phyloP scores from a whole-genome alignment of 2,888 invertebrate species.

The Trachelus troglodyta region DNA sequence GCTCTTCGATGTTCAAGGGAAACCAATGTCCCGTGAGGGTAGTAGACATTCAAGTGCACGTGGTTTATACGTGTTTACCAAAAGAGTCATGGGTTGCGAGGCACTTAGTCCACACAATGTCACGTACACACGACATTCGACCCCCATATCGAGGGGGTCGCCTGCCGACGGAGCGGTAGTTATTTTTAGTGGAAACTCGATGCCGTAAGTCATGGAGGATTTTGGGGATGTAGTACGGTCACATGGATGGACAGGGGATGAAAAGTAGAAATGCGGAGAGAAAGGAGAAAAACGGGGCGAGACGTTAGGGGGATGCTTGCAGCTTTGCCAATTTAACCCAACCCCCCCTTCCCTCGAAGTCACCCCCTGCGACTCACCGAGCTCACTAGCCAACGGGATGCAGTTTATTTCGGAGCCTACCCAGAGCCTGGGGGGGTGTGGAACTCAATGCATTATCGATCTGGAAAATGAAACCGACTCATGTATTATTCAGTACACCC shows the following conservation, averaged over 20 bases:
- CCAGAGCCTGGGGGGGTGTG: conserved; percentile 21
- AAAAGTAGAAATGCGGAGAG: neutral
- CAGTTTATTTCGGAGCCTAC: conserved; percentile 44
- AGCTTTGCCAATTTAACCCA: neutral
- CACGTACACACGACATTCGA: conserved; percentile 36
- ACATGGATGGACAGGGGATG: conserved; percentile 2
- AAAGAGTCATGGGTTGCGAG: conserved; percentile 5
- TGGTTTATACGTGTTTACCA: neutral
- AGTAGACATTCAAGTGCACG: neutral
- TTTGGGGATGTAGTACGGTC: conserved; percentile 29
- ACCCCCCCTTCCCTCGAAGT: neutral
- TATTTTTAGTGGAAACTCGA: conserved; percentile 43
- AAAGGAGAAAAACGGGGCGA: neutral
- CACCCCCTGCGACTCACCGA: neutral
- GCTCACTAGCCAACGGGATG: conserved; percentile 17
- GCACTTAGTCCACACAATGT: conserved; percentile 33
- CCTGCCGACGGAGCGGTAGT: conserved; percentile 29
- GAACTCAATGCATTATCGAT: conserved; percentile 38
- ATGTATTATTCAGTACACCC: conserved; percentile 44
- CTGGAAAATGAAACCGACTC: conserved; percentile 48
- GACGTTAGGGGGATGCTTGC: neutral
- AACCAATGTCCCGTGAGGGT: neutral
- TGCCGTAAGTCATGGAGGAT: conserved; percentile 46
- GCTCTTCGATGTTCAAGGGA: neutral
- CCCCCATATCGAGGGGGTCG: conserved; percentile 36